Evolutionary conservation across 2,888 invertebrate species (phyloP), one percentile per base, ranked within the genome.

Genomic region (Salpingus planirostris): DNA sequence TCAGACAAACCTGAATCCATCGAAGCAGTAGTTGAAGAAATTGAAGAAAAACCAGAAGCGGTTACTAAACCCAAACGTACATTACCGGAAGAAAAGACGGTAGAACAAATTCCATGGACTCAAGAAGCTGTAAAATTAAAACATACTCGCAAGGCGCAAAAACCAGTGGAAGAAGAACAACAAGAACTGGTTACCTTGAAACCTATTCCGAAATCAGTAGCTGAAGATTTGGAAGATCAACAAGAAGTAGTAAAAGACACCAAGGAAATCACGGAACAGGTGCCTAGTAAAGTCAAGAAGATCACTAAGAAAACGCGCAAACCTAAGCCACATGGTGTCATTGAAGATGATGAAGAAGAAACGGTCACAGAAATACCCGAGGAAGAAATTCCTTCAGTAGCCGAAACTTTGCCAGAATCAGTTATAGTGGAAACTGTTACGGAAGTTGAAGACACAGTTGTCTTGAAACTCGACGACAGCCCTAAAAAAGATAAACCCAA

Each of bases 101-200:
- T 21, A 26, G 31, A 33, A 26, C 40, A 43, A 37, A n/a, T 14
- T 38, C 68, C 71, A 5, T 72, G 73, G 73, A 79, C 72, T 3
- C 70, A 79, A 48, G 76, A 80, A 59, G 67, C 68, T 33, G 61
- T 72, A 11, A 62, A 54, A 18, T 50, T 75, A 8, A 74, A 73
- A 36, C 60, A 53, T 43, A 47, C 64, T 2, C 59, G 52, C 46
- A 39, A 38, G 24, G 27, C 29, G 12, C 27, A 26, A 13, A 42
- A 33, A 27, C 34, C 34, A 31, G 27, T 39, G 7, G 47, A 52
- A 3, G 54, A 55, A 32, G 42, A 50, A 33, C 46, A 55, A 12
- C 56, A 54, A 2, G 62, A 65, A 49, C 54, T 50, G 21, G 50
- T 65, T 13, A 36, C 51, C 11, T 41, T 65, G 11, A 65, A 62